Conservation (phyloP, 2,888 invertebrate genomes). For the Mystacides longicornis region DNA sequence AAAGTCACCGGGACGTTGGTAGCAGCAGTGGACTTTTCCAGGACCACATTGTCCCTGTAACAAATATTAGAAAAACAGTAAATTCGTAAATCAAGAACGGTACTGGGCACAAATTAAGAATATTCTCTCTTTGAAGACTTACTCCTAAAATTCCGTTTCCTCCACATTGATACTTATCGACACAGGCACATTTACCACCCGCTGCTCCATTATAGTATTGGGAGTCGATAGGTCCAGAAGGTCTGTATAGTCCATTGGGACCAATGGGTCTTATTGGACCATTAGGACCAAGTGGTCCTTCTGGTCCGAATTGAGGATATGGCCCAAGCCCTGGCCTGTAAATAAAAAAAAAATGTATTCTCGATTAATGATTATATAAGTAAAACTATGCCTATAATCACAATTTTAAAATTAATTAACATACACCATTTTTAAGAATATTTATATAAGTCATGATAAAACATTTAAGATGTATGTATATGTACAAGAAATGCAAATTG, state of each 20-base stretch:
- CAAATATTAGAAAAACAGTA: neutral
- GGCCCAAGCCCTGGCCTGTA: conserved; percentile 17
- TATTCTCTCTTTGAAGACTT: conserved; percentile 7
- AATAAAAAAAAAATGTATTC: neutral
- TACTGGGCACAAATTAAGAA: no score
- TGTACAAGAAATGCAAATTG: no score
- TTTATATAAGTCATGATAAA: no score
- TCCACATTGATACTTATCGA: conserved; percentile 17
- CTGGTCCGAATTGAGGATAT: conserved; percentile 5
- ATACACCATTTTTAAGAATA: no score
- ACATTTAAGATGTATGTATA: no score
- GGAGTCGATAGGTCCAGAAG: conserved; percentile 4
- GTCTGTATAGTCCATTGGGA: neutral
- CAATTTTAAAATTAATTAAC: no score
- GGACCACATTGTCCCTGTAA: conserved; percentile 56
- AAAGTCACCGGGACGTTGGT: conserved; percentile 35
- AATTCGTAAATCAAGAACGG: neutral
- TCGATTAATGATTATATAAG: neutral
- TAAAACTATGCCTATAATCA: no score
- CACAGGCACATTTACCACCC: conserved; percentile 18
- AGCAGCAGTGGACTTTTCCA: conserved; percentile 59
- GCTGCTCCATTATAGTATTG: neutral
- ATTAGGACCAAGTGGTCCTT: neutral
- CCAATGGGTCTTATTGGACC: neutral
- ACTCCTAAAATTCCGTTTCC: conserved; percentile 19